Percentiles rank a stretch among this genome's conserved stretches.
Evolutionary conservation across 1,140 invertebrate species (phyloP).

Genomic region (Drosophila azteca): DNA sequence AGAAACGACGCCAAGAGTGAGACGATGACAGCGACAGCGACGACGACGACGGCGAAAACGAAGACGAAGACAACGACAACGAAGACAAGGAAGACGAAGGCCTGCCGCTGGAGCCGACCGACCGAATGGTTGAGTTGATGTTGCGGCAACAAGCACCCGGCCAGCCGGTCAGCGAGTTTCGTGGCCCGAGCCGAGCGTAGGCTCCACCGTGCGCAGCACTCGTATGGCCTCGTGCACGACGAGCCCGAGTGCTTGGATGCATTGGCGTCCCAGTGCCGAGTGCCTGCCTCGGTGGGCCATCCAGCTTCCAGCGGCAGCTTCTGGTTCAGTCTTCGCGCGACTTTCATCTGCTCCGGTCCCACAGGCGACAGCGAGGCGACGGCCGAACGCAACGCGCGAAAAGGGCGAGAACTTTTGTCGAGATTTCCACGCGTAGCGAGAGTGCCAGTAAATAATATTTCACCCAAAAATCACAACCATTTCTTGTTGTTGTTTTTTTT

Average conservation of each 20-base stretch:
- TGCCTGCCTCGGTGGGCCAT: not conserved
- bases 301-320: not conserved
- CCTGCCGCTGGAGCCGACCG: too few species aligned
- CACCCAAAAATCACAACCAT: not conserved
- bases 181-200: too few species aligned
- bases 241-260: constrained; percentile 31
- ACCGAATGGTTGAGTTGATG: constrained; percentile 31
- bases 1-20: constrained; percentile 26
- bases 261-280: constrained; percentile 23
- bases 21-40: constrained; percentile 11
- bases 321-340: constrained; percentile 70
- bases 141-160: constrained; percentile 64
- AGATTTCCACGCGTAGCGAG: constrained; percentile 9
- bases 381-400: constrained; percentile 1
- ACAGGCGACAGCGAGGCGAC: constrained; percentile 26
- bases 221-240: not conserved
- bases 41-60: not conserved
- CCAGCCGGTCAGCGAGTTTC: too few species aligned
- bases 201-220: not conserved
- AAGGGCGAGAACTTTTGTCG: constrained; percentile 20
- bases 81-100: not conserved
- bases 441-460: not conserved
- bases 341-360: constrained; percentile 63
- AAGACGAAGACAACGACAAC: not conserved
- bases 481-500: constrained; percentile 1